Evolutionary conservation across 2,797 vertebrate genomes (phyloP).

Genomic region (Natrix natrix): DNA sequence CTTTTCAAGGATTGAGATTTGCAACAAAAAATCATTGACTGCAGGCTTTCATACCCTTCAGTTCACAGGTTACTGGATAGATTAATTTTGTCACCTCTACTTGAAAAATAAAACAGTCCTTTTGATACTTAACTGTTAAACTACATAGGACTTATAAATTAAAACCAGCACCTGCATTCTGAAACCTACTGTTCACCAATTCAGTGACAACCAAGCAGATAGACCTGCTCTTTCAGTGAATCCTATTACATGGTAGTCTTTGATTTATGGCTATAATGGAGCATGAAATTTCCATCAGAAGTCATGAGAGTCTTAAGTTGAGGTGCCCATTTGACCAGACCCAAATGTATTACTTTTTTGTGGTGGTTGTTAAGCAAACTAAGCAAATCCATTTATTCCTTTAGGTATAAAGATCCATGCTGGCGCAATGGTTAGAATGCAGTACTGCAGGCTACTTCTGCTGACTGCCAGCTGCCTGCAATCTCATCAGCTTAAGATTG

Average conservation of each 20-base stretch:
- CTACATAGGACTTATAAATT: not conserved
- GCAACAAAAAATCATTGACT: not conserved
- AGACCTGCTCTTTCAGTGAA: not conserved
- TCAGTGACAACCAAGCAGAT: not conserved
- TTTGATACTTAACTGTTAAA: not conserved
- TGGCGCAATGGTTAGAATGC: too few species aligned
- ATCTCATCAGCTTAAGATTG: too few species aligned
- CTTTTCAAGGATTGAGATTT: not conserved
- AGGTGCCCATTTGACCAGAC: not conserved
- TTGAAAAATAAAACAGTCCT: not conserved
- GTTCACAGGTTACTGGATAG: not conserved
- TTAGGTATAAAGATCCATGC: not conserved
- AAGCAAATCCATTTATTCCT: not conserved
- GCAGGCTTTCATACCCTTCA: not conserved
- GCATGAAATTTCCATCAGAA: not conserved
- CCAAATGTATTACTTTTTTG: not conserved
- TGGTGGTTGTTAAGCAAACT: not conserved
- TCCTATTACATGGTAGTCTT: not conserved
- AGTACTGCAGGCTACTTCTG: too few species aligned
- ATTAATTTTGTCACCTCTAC: not conserved
- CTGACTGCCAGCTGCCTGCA: too few species aligned
- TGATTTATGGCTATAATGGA: not conserved
- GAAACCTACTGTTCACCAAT: not conserved
- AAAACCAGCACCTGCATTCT: not conserved
- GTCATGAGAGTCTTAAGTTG: not conserved